Base-by-base conservation (phyloP, 2,113 vertebrate genomes). In the Sorex araneus region DNA sequence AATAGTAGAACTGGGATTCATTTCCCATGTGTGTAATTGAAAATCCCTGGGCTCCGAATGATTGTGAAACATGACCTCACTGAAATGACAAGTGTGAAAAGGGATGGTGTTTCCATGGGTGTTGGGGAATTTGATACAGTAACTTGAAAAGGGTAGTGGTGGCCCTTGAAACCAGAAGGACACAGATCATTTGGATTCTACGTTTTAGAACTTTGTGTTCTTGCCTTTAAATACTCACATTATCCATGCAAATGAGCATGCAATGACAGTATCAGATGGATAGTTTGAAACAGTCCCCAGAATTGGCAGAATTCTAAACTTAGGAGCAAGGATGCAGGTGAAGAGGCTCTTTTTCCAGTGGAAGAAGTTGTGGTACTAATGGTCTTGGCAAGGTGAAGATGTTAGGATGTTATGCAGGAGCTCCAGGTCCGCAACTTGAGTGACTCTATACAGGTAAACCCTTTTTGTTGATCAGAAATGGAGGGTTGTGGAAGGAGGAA, bases 221-320 rank as follows among this genome's bases (percentile, higher is more conserved):
- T 84, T 25, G 23, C 40, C 63, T 60, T 2, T 69, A 28, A 57
- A 19, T 74, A 70, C 64, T 69, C 73, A 6, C 9, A 4, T 63
- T 69, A 16, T 32, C 47, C 32, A 4, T 94, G 73, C 66, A 67
- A 83, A 45, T 80, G 60, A 70, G 81, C 79, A 87, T 67, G 43
- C 43, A 47, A 18, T 40, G 43, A 10, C 27, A 74, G 1, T 23
- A 32, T 77, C 30, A 34, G 50, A 54, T 28, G 45, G 89, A 71
- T 10, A 19, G 36, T 74, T n/a, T n/a, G 50, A 67, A 23, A 28
- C 13, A 27, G 0, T 70, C n/a, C 36, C 50, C 80, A 64, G 57
- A 43, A 45, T 23, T 73, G 27, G 47, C 50, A 43, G 77, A 60
- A 32, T 71, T 89, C 40, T 43, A 66, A 67, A 36, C 36, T 27